Percentiles rank a stretch among this genome's conserved stretches.
Conservation (phyloP, 1,140 invertebrate species). For the Drosophila fuyamai region DNA sequence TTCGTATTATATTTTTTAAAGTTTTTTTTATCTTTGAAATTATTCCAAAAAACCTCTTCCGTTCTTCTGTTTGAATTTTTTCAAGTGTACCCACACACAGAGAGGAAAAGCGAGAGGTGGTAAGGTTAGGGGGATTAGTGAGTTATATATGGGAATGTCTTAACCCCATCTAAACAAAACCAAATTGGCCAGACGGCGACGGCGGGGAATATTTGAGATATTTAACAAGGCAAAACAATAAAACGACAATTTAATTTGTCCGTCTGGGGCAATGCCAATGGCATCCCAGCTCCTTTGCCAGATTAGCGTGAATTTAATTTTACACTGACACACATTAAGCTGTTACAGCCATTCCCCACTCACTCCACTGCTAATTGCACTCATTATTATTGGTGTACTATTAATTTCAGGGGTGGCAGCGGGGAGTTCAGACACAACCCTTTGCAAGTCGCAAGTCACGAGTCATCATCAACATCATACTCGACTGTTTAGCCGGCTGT, state of each 20-base stretch:
- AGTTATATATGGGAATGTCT: conserved; percentile 81
- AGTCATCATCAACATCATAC: conserved; percentile 25
- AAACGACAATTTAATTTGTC: conserved; percentile 81
- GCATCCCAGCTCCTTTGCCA: conserved; percentile 33
- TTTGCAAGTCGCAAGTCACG: conserved; percentile 16
- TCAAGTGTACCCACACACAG: conserved; percentile 1
- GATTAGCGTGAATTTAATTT: conserved; percentile 81
- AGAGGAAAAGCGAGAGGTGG: conserved; percentile 7
- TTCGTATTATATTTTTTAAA: too few species aligned
- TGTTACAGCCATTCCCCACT: conserved; percentile 35
- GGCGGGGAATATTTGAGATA: conserved; percentile 74
- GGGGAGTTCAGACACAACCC: conserved; percentile 38
- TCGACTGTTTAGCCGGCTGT: conserved; percentile 42
- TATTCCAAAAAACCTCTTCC: too few species aligned
- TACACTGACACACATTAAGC: conserved; percentile 80
- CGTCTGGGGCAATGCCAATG: conserved; percentile 44
- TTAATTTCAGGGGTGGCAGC: conserved; percentile 49
- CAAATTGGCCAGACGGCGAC: conserved; percentile 66
- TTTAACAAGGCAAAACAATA: conserved; percentile 77
- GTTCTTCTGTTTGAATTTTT: not conserved
- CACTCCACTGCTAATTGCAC: conserved; percentile 60
- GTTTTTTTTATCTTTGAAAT: not conserved
- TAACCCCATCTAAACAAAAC: conserved; percentile 80
- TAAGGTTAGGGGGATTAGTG: conserved; percentile 60
- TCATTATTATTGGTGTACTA: conserved; percentile 80